Evolutionary conservation across 2,797 vertebrate species (phyloP), one percentile per base, ranked within the genome.

Genomic region (Hapalemur alaotrensis): DNA sequence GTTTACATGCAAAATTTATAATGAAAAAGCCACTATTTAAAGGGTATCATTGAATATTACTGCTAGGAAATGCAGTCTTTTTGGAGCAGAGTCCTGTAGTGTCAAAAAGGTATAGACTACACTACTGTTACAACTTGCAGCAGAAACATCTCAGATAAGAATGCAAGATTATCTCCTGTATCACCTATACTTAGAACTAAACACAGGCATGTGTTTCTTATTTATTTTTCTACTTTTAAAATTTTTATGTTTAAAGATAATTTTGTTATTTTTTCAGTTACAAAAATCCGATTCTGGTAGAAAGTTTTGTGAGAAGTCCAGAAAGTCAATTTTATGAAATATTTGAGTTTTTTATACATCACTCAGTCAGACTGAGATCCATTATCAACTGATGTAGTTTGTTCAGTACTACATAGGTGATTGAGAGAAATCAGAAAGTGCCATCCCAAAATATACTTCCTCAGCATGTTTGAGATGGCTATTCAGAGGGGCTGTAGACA

Each of bases 1-100:
- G 70, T 97, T 96, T 94, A 76, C 61, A 93, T 92, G 95, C 84
- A 97, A 96, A 88, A 96, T 95, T 96, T 96, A 93, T 98, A 76
- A 87, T 93, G n/a, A 94, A 93, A 93, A 95, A 87, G 43, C 72
- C 80, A 95, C 48, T 78, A 70, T 91, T 75, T 89, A 93, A 87
- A 94, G 84, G 92, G 11, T 20, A 9, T 82, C 20, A 82, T 94
- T 95, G 72, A 91, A 65, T 75, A 70, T 79, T 38, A 50, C 70
- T 86, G 15, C 23, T 92, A 15, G 43, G 32, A 92, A 91, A 46
- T 1, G 35, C 22, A 57, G 7, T 67, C 7, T 46, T 95, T 96
- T 89, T 43, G 32, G 63, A 87, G 28, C 54, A 3, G 46, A 80
- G 7, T 75, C 2, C 28, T 67, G 1, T 25, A 25, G 22, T 79